Base-by-base conservation (phyloP, 1,140 invertebrate genomes). In the Venustaconcha ellipsiformis region DNA sequence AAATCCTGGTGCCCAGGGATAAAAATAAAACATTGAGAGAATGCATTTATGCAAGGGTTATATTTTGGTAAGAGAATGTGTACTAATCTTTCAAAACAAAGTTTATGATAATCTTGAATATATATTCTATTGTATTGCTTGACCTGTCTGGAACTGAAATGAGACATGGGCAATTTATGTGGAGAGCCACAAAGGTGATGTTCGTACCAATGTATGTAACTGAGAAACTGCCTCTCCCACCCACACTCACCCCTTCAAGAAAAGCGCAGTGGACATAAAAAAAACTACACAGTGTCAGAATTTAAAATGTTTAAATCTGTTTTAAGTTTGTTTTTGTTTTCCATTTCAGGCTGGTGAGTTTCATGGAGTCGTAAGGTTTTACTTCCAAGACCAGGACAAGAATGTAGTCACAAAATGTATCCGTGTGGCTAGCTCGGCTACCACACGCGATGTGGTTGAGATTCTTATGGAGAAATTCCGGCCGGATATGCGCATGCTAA, bases 371-470 rank as follows among this genome's bases (percentile, higher is more conserved):
- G 99, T 99, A 96, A 86, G 93, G 70, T 99, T 99, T 91, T 99
- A 98, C 90, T 99, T 99, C 89, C 98, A 99, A 95, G 90, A 89
- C 62, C 89, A 87, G 67, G 89, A 83, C 62, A 96, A 97, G 90
- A 98, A 99, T 91, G 96, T 99, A 63, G 96, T 97, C n/a, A 99
- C 98, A 57, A 99, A 99, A 91, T 99, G 99, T 90, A 97, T 99
- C 79, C 93, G 98, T 74, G 97, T 99, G 15, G 95, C 97, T 37
- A 98, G 96, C 65, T 96, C 97, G 78, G 98, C 97, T 14, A 98
- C 96, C 17, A 96, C 97, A 60, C 93, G 94, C 86, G 96, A 97
- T 88, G 97, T 99, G 66, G 97, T 99, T 82, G 95, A 96, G 90
- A 98, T 96, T 0, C 92, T 99, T 66, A 96, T 99, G 80, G 98